Evolutionary conservation across 2,888 invertebrate genomes (phyloP), one percentile per base, ranked within the genome.

Genomic region (Heliconius aoede): DNA sequence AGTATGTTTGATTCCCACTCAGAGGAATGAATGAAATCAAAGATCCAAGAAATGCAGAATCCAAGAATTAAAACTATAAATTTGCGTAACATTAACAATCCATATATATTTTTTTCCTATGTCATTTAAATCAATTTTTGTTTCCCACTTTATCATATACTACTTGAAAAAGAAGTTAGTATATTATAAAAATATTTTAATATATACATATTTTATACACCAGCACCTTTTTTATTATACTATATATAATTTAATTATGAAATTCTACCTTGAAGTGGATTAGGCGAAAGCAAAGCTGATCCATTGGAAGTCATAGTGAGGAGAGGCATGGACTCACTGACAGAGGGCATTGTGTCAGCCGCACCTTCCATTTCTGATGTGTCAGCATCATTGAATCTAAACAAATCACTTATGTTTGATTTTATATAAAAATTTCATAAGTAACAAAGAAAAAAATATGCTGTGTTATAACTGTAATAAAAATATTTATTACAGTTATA

Each of bases 321-420:
- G 40, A 93, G 80, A 4, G 94, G 94, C 90, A 93, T 86, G 0
- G 92, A 92, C 80, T 94, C 94, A 82, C 92, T 93, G 32, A 90
- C 91, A 0, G 89, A 86, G 0, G 94, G 93, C 91, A 91, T 90
- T 0, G 93, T 88, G 81, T 93, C 91, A 0, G 93, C 91, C 0
- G 87, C 91, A 26, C 91, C 92, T 68, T 91, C 94, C 89, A 93
- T 90, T 82, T 94, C 93, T 0, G 94, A 95, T 0, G 94, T 95
- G 79, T 95, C 94, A 1, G 94, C 93, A 74, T 92, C 93, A 26
- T 89, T 90, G 80, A 92, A 92, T 80, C 94, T 94, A 77, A 81
- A 80, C 40, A 71, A 58, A 61, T 40, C 69, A 55, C 55, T 30
- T 30, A n/a, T 30, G 13, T 65, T 40, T 36, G 24, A 24, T 40